phyloP scores from a whole-genome alignment of 2,888 invertebrate species.

The Drosophila kambysellisi region DNA sequence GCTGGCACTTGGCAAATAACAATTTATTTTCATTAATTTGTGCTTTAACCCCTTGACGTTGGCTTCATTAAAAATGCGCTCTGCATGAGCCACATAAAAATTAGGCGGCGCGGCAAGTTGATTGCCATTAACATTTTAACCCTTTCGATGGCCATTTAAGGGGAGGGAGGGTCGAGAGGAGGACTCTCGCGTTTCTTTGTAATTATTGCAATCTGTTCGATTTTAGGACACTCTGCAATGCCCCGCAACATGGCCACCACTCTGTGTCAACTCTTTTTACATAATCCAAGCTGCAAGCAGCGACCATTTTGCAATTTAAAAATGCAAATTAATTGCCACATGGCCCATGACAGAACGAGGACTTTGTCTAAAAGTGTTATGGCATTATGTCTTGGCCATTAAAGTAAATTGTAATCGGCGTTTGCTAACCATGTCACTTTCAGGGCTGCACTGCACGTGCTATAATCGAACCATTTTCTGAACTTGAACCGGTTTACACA shows the following conservation, averaged over 20 bases:
- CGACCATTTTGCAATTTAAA: constrained; percentile 79
- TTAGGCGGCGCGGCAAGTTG: constrained; percentile 61
- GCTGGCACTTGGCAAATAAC: constrained; percentile 65
- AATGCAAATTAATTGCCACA: constrained; percentile 84
- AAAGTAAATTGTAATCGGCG: constrained; percentile 79
- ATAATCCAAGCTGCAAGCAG: constrained; percentile 16
- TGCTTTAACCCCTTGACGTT: constrained; percentile 74
- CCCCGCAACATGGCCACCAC: background rate
- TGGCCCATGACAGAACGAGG: constrained; percentile 62
- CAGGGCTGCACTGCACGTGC: constrained; percentile 16
- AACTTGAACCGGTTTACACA: constrained; percentile 7
- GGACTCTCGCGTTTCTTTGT: constrained; percentile 54
- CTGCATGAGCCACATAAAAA: constrained; percentile 65
- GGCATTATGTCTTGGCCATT: constrained; percentile 67
- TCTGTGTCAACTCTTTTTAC: background rate
- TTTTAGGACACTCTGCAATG: constrained; percentile 63
- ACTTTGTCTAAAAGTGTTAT: constrained; percentile 59
- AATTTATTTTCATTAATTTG: constrained; percentile 84
- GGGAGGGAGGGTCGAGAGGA: background rate
- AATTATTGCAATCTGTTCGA: constrained; percentile 81
- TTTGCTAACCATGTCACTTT: constrained; percentile 29
- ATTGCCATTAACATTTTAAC: constrained; percentile 70
- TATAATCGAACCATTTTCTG: background rate
- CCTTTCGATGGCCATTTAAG: constrained; percentile 41
- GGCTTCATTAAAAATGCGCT: constrained; percentile 75